phyloP scores from a whole-genome alignment of 2,797 vertebrate genomes.

The Poeciliopsis gracilis region DNA sequence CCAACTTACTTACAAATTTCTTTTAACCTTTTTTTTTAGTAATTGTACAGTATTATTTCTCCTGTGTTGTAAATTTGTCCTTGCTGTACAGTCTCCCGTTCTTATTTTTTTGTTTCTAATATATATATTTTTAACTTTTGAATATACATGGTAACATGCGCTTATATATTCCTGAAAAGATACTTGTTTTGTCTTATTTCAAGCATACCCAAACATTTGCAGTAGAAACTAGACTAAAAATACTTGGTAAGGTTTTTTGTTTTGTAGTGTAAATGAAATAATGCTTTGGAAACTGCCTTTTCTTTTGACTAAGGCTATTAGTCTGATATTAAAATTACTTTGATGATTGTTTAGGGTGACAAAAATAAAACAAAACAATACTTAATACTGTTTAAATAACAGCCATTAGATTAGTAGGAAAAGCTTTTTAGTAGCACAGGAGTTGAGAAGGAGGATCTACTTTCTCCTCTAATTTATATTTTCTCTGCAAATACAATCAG shows the following conservation, averaged over 20 bases:
- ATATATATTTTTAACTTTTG: neutral
- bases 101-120: neutral
- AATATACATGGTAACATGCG: neutral
- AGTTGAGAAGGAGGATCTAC: neutral
- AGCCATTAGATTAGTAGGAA: neutral
- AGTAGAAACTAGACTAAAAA: too few relatives aligned
- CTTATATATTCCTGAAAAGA: too few relatives aligned
- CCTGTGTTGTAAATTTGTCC: neutral
- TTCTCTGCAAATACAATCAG: neutral
- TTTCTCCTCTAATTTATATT: neutral
- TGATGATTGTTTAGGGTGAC: neutral
- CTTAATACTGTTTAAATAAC: neutral
- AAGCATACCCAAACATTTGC: too few relatives aligned
- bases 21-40: neutral
- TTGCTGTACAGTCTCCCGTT: neutral
- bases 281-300: neutral
- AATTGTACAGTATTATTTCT: neutral
- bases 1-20: neutral
- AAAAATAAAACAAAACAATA: neutral
- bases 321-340: neutral
- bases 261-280: neutral
- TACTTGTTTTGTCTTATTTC: too few relatives aligned
- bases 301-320: neutral
- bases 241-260: too few relatives aligned
- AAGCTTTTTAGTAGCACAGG: neutral